Base-by-base conservation (phyloP, 2,113 vertebrate genomes). In the Nanorana parkeri region DNA sequence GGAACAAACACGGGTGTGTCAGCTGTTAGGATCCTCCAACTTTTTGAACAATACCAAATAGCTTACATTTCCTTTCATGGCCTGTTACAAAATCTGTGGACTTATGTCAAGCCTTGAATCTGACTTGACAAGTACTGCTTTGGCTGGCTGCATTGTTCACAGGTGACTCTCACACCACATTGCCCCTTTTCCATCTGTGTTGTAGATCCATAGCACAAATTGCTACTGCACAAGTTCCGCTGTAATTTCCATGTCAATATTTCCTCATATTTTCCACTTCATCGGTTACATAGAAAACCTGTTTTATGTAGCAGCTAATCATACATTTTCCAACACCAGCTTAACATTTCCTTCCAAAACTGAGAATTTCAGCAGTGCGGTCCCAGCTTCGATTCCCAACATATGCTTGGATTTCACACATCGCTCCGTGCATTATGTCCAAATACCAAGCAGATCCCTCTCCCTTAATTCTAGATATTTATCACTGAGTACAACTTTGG, bases 271-370 rank as follows among this genome's bases (percentile, higher is more conserved):
- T 81, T 81, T 81, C 79, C 79, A 81, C 61, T 81, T 74, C 69
- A 69, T 74, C 26, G 13, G 51, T 81, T 73, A 54, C 68, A 55
- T 52, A 54, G 58, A 74, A 73, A 65, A 36, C 28, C 26, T n/a
- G 65, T 73, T 81, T 81, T 81, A 81, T 74, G 79, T 66, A 66
- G 51, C 61, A 32, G 60, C 63, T 81, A 81, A 81, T 81, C 69
- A 66, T 23, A 63, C 32, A 60, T 66, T 81, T 81, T 81, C 79
- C 60, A 28, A 81, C 60, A 26, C 24, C 54, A 64, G 79, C 60
- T 74, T 81, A 81, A 74, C 66, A 47, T 74, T 81, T 81, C 79
- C 79, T 65, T 74, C 41, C 24, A 74, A 72, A 73, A 55, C 21
- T 66, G 17, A 81, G 24, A 66, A 65, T n/a, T 26, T 23, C n/a